Evolutionary conservation across 53 echinoderm and acorn worm species (phyloP), one percentile per base, ranked within the genome.

Genomic region (Antedon mediterranea): DNA sequence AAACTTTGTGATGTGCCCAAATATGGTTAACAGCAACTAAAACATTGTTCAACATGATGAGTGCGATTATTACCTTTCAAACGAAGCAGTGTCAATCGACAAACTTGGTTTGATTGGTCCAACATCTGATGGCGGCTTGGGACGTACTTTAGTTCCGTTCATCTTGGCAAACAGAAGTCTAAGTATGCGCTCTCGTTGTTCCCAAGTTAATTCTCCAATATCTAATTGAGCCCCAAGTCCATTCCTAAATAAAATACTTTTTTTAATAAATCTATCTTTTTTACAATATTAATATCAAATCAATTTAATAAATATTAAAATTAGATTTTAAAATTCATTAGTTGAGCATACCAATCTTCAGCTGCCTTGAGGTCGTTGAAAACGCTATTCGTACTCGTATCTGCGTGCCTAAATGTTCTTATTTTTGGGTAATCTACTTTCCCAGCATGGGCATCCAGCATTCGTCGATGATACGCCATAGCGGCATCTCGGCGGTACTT

Each of bases 121-220:
- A 14, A 95, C 70, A 73, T 88, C 77, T 0, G 71, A 18, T 3
- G 89, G 76, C 30, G 91, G 87, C 29, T 34, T 83, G 30, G 84
- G 83, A 26, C 34, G 34, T 32, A 92, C 92, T 43, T 83, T 89
- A 32, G 89, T 81, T 28, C 97, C 97, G 37, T 95, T 95, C 97
- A 95, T 95, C 84, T 92, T 95, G 30, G 97, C 97, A 85, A 95
- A 95, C 41, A 95, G 76, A 43, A 97, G 43, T 72, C 97, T 81
- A 28, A 97, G 75, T 18, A 97, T 81, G 20, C 89, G 87, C 79
- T 97, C 97, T 74, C 92, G 83, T 79, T 97, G 97, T 72, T 97
- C 97, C 97, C 97, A 97, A 0, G 97, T 97, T 31, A 97, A 83
- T 28, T 97, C 97, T 75, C 88, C 81, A 74, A 97, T 85, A 57